Evolutionary conservation across 2,888 invertebrate species (phyloP), one percentile per base, ranked within the genome.

Genomic region (Diarsia dahlii): DNA sequence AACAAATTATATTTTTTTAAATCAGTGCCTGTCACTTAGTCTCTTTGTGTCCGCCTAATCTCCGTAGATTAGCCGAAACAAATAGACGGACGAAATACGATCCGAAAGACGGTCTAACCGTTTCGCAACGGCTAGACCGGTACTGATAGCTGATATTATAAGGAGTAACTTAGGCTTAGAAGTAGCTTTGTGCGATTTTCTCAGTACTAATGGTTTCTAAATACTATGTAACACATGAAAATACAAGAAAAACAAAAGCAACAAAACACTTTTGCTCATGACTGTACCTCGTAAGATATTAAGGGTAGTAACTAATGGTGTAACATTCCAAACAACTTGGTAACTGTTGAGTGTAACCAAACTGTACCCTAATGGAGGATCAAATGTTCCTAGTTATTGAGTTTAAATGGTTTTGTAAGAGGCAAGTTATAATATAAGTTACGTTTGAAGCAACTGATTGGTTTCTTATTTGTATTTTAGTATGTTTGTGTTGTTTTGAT

Each of bases 361-460:
- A 58, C 58, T 34, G 1, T 34, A 60, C 34, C 10, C 18, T 60
- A 60, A 60, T 60, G 28, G 60, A 34, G 34, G 60, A 60, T 34
- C 60, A 34, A 60, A 60, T 60, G 60, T 58, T 28, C 9, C 28
- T 18, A 58, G 58, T 60, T 60, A 60, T 18, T 18, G 34, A 58
- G 60, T 60, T 60, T 34, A 60, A 34, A 15, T 60, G 28, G 60
- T 60, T 60, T 34, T 56, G 60, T 60, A 3, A 60, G 28, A 60
- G 28, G 9, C 23, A 18, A 34, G 60, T 60, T 58, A 58, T 1
- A 15, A 13, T 34, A 34, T 9, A 34, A 34, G 28, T 60, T 18
- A 18, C 34, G 60, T 34, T 58, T 18, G 18, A 34, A 18, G 34
- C 4, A 4, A 34, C 18, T 18, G 28, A 28, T 28, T 34, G 18